Base-by-base conservation (phyloP, 2,113 vertebrate species). In the Takifugu bimaculatus region DNA sequence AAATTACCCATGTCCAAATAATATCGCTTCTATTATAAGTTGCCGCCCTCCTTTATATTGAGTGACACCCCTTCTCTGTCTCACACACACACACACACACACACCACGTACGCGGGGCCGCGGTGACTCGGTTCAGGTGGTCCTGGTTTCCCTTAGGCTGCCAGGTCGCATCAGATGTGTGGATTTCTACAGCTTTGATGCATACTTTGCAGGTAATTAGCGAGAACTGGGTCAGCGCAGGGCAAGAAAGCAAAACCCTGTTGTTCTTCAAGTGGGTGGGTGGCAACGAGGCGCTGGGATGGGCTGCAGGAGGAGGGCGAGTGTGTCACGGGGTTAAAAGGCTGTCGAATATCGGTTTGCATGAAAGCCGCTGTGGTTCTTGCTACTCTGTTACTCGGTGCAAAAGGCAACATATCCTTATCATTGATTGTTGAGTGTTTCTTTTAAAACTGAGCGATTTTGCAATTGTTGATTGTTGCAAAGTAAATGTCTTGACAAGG, bases 161-260 rank as follows among this genome's bases (percentile, higher is more conserved):
- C 65, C 72, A 70, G 20, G 13, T 63, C 28, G 57, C 57, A 7
- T 35, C 73, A 77, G 77, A 80, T 80, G 75, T 72, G 68, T 64
- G 64, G 72, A 63, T 73, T 70, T 71, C 13, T 65, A 26, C 7
- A 1, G 39, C 90, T 91, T 90, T 90, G 85, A 90, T 88, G 81
- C 88, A 62, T 81, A 88, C 81, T 91, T 88, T 90, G 75, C 15
- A 55, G 78, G 79, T 90, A 88, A 90, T 91, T 89, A 89, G 78
- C 55, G 51, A 83, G 85, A 91, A 88, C 83, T 88, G 75, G 91
- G 88, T 89, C 90, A 90, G 74, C 60, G n/a, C 60, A 66, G 83
- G 87, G 80, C 83, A 89, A 81, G 84, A 81, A 84, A 90, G 83
- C 77, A 83, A 76, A 77, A 68, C 75, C 54, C 65, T 75, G 77